Conservation (phyloP, 2,888 invertebrate genomes). For the Xestobium rufovillosum region DNA sequence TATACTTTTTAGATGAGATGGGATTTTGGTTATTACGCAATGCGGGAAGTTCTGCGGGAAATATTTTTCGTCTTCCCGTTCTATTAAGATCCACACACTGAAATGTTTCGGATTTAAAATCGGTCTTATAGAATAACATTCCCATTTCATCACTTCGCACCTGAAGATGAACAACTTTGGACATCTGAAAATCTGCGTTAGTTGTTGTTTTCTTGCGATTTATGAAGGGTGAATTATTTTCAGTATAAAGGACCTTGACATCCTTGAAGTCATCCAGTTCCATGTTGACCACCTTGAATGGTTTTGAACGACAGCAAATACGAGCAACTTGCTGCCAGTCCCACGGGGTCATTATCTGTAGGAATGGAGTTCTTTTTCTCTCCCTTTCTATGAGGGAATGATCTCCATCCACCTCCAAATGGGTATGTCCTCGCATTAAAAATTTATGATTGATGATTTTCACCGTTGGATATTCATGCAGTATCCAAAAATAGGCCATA, state of each 20-base stretch:
- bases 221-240: neutral
- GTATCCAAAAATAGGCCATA: conserved; percentile 11
- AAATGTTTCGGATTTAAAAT: conserved; percentile 11
- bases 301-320: too few relatives aligned
- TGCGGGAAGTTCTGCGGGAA: conserved; percentile 7
- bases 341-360: conserved; percentile 14
- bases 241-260: neutral
- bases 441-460: conserved; percentile 16
- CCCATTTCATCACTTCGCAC: conserved; percentile 5
- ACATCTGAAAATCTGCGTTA: conserved; percentile 11
- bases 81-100: too few relatives aligned
- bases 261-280: neutral
- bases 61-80: too few relatives aligned
- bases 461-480: conserved; percentile 8
- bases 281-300: neutral
- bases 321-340: conserved; percentile 12
- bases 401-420: conserved; percentile 11
- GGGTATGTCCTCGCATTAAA: conserved; percentile 14
- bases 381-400: conserved; percentile 11
- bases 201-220: conserved; percentile 1
- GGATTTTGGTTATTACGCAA: conserved; percentile 8
- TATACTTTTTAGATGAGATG: conserved; percentile 14
- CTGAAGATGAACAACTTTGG: conserved; percentile 11
- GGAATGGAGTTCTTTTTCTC: conserved; percentile 2
- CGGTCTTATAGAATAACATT: neutral